Percentiles rank a stretch among this genome's conserved stretches.
Evolutionary conservation across 2,888 invertebrate species (phyloP).

Genomic region (Xestia rhomboidea): DNA sequence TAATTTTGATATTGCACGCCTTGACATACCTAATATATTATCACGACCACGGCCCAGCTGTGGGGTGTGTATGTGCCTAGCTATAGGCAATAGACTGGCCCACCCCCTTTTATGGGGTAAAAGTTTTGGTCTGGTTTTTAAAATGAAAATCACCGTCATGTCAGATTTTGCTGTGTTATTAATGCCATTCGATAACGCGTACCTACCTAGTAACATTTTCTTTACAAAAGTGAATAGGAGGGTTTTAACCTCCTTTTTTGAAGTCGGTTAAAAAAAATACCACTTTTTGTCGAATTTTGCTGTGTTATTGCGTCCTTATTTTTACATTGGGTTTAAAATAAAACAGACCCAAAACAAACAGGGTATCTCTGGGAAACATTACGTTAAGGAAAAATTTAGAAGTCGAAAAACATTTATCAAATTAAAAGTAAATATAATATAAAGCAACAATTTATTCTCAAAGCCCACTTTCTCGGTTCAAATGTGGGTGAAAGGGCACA

Average conservation of each 20-base stretch:
- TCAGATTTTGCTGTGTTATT: too few species aligned
- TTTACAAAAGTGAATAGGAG: not conserved
- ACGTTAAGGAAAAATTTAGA: not conserved
- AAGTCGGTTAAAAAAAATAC: not conserved
- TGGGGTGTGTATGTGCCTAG: too few species aligned
- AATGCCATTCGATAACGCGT: not conserved
- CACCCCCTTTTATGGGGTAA: not conserved
- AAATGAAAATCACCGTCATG: too few species aligned
- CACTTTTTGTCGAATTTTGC: not conserved
- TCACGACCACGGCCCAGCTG: too few species aligned
- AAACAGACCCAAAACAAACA: not conserved
- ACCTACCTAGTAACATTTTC: not conserved
- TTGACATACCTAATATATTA: too few species aligned
- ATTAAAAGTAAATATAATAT: constrained; percentile 16
- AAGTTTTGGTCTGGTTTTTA: too few species aligned
- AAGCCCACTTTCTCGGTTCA: not conserved
- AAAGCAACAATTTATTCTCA: constrained; percentile 10
- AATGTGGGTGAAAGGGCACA: constrained; percentile 32
- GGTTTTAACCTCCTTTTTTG: not conserved
- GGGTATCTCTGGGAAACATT: not conserved
- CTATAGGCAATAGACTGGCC: not conserved
- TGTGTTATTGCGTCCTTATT: not conserved
- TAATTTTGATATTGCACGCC: too few species aligned
- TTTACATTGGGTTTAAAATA: not conserved
- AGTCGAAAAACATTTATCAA: constrained; percentile 3